Evolutionary conservation across 1,140 invertebrate genomes (phyloP).

Genomic region (Drosophila tsacasi): DNA sequence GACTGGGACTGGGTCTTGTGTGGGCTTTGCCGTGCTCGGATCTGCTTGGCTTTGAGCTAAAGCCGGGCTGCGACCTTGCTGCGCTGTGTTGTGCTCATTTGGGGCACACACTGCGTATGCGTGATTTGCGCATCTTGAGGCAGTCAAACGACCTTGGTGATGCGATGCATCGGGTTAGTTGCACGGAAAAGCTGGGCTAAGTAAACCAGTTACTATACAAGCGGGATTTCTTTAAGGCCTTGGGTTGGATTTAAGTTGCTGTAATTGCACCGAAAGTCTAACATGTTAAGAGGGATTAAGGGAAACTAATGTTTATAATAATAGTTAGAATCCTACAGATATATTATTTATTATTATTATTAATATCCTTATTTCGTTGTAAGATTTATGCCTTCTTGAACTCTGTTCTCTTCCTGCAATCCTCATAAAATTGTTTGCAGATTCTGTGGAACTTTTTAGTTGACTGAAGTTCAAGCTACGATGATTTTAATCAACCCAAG

Average conservation of each 20-base stretch:
- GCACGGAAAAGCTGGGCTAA: background rate
- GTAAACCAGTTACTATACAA: constrained; percentile 2
- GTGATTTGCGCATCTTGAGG: constrained; percentile 46
- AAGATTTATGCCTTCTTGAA: background rate
- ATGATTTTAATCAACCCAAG: constrained; percentile 27
- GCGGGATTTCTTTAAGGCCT: background rate
- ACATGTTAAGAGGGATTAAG: background rate
- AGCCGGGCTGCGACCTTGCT: constrained; percentile 45
- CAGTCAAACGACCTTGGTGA: constrained; percentile 19
- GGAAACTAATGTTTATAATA: background rate
- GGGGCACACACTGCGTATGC: constrained; percentile 64
- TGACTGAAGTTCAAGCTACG: background rate
- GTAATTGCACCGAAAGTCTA: background rate
- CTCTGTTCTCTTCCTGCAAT: background rate
- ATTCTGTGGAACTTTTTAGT: background rate
- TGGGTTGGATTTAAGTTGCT: background rate
- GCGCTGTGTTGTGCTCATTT: constrained; percentile 37
- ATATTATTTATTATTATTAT: no score
- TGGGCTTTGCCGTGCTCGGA: constrained; percentile 11
- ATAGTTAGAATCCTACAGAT: no score
- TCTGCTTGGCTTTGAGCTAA: constrained; percentile 31
- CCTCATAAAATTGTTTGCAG: background rate
- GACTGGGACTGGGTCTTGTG: constrained; percentile 9
- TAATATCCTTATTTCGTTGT: background rate
- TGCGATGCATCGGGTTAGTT: constrained; percentile 14